Evolutionary conservation across 1,140 invertebrate species (phyloP).

Genomic region (Caenorhabditis briggsae): DNA sequence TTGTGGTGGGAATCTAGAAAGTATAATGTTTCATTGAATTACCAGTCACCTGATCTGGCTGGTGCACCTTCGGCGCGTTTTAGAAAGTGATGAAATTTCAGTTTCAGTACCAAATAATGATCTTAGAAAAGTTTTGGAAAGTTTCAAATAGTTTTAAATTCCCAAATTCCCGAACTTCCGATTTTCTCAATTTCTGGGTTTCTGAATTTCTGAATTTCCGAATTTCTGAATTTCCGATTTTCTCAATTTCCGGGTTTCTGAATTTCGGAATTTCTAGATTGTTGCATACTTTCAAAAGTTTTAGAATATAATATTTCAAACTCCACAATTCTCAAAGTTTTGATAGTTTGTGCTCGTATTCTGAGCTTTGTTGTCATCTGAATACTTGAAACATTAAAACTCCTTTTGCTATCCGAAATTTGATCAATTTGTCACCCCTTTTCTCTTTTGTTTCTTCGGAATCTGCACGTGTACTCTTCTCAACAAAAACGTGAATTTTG

Average conservation of each 20-base stretch:
- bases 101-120: no score
- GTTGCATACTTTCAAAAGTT: background rate
- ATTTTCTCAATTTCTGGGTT: no score
- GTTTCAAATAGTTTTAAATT: no score
- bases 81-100: no score
- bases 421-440: slow-evolving; percentile 2
- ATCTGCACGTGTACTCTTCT: background rate
- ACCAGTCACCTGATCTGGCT: no score
- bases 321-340: background rate
- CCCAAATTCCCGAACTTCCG: no score
- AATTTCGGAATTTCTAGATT: background rate
- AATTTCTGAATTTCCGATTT: no score
- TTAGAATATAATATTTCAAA: background rate
- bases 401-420: background rate
- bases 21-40: no score
- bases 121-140: no score
- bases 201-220: no score
- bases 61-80: no score
- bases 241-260: background rate
- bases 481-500: background rate
- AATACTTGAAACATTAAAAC: background rate
- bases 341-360: slow-evolving; percentile 37
- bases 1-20: no score
- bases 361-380: background rate
- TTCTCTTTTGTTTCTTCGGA: background rate